Evolutionary conservation across 2,797 vertebrate genomes (phyloP).

Genomic region (Antrozous pallidus): DNA sequence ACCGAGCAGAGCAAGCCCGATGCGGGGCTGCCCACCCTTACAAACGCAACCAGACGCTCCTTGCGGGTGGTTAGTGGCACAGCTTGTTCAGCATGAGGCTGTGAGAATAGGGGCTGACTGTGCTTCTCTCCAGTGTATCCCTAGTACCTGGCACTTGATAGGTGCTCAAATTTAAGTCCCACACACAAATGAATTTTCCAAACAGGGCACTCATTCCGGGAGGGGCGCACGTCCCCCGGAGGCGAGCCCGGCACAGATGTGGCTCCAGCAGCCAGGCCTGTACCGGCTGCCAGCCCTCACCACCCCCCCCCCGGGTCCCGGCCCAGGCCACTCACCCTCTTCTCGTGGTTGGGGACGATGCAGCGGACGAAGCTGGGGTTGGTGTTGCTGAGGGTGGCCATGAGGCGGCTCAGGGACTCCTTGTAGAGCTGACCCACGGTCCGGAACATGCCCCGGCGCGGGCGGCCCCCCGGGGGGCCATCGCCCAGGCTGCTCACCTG

Average conservation of each 20-base stretch:
- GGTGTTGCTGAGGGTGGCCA: slow-evolving; percentile 94
- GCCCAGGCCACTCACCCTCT: slow-evolving; percentile 83
- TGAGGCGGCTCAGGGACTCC: slow-evolving; percentile 93
- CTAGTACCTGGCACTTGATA: neutral
- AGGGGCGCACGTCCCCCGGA: neutral
- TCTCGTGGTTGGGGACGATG: slow-evolving; percentile 95
- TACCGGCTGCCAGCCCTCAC: fast-evolving
- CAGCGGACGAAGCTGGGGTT: slow-evolving; percentile 95
- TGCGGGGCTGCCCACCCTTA: neutral
- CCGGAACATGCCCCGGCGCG: slow-evolving; percentile 94
- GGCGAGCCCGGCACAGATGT: neutral
- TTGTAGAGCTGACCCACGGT: slow-evolving; percentile 95
- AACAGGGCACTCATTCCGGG: neutral
- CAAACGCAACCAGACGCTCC: neutral
- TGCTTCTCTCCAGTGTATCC: neutral
- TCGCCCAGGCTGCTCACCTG: slow-evolving; percentile 89
- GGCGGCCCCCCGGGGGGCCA: slow-evolving; percentile 84
- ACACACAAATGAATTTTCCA: neutral
- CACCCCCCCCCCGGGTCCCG: fast-evolving
- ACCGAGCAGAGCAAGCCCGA: neutral
- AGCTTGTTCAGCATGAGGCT: neutral
- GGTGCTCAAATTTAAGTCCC: neutral
- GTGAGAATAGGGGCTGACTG: neutral
- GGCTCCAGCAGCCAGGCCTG: too few species aligned
- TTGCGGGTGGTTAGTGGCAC: too few species aligned